phyloP scores from a whole-genome alignment of 1,140 invertebrate species.

The Bursaphelenchus mucronatus region DNA sequence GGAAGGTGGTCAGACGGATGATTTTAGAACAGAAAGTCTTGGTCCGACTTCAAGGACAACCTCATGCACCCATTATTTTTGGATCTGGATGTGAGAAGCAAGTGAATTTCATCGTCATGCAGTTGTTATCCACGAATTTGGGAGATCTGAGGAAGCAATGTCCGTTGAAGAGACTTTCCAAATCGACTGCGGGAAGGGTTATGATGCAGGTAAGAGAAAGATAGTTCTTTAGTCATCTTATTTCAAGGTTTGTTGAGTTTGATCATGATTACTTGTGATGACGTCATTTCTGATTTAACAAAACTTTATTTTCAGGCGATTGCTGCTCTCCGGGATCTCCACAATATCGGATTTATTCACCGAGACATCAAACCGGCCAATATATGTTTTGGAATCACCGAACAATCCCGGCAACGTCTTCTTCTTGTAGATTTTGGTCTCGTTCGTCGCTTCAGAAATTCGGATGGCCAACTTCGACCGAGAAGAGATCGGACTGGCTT shows the following conservation, averaged over 20 bases:
- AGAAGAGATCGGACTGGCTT: conserved; percentile 95
- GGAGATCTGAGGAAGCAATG: conserved; percentile 84
- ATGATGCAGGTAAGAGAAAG: conserved; percentile 70
- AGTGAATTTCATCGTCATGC: conserved; percentile 72
- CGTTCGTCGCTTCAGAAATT: conserved; percentile 82
- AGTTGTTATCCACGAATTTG: conserved; percentile 91
- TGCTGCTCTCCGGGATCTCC: conserved; percentile 89
- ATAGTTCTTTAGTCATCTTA: too few species aligned
- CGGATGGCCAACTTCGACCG: conserved; percentile 83
- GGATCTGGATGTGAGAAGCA: conserved; percentile 32
- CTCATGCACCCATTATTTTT: conserved; percentile 39
- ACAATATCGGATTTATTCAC: conserved; percentile 95
- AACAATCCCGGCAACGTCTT: conserved; percentile 42
- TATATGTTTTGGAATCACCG: conserved; percentile 47
- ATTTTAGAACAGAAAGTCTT: conserved; percentile 74
- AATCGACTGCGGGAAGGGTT: conserved; percentile 85
- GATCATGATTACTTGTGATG: too few species aligned
- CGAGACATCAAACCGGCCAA: conserved; percentile 85
- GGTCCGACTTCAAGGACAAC: background rate
- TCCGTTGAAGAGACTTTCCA: conserved; percentile 83
- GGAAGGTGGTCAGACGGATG: conserved; percentile 91
- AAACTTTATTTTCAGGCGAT: conserved; percentile 20
- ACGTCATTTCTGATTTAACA: too few species aligned
- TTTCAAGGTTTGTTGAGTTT: too few species aligned
- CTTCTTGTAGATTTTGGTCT: conserved; percentile 90